Percentiles rank a stretch among this genome's conserved stretches.
phyloP scores from a whole-genome alignment of 1,140 invertebrate genomes.

The Drosophila novamexicana region DNA sequence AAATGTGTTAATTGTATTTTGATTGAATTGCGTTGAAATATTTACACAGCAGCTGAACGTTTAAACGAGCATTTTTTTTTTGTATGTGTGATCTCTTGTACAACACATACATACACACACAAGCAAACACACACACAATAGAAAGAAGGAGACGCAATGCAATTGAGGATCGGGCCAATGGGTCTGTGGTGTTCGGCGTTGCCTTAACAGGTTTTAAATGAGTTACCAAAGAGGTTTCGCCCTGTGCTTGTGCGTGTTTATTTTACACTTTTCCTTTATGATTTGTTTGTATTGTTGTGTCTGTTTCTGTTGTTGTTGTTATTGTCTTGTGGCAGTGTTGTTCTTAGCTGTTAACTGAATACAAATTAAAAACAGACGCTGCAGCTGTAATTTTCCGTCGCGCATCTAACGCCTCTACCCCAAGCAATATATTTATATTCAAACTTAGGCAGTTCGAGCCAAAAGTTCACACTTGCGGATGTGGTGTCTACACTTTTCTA shows the following conservation, averaged over 20 bases:
- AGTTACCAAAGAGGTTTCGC: constrained; percentile 18
- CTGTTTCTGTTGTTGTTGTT: not conserved
- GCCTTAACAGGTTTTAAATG: constrained; percentile 57
- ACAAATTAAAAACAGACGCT: constrained; percentile 18
- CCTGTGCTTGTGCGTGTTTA: constrained; percentile 21
- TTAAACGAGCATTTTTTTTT: constrained; percentile 22
- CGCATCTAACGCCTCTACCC: not conserved
- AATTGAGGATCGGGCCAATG: not conserved
- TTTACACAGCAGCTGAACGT: constrained; percentile 49
- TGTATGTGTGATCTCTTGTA: constrained; percentile 23
- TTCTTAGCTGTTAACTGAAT: constrained; percentile 13
- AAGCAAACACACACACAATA: not conserved
- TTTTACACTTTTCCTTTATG: constrained; percentile 29
- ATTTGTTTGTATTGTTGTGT: constrained; percentile 9
- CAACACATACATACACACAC: not conserved
- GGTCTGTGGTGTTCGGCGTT: constrained; percentile 7
- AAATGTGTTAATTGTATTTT: constrained; percentile 74
- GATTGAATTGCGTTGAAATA: constrained; percentile 69
- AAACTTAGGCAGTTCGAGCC: not conserved
- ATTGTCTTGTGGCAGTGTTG: not conserved
- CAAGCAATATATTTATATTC: not conserved
- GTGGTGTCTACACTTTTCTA: constrained; percentile 1
- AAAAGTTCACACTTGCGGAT: not conserved
- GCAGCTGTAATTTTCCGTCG: constrained; percentile 8
- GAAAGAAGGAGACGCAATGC: not conserved